Conservation (phyloP, 2,888 invertebrate species). For the Nephrotoma guestfalica region DNA sequence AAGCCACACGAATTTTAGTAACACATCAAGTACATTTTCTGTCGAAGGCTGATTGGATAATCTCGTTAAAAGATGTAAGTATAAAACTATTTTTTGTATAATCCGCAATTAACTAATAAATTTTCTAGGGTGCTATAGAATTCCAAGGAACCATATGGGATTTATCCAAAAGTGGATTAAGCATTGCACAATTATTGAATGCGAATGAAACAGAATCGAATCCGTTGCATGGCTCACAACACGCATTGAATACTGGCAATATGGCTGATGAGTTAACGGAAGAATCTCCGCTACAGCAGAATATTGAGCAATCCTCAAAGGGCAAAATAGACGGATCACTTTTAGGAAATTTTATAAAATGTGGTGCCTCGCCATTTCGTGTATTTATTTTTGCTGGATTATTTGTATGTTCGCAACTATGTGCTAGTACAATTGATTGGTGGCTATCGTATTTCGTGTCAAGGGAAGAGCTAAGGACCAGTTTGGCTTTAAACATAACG, state of each 20-base stretch:
- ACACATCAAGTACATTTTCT: constrained; percentile 63
- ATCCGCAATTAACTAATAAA: constrained; percentile 16
- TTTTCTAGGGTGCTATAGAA: constrained; percentile 31
- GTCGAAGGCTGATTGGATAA: constrained; percentile 39
- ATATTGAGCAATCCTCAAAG: constrained; percentile 29
- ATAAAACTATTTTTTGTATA: no score
- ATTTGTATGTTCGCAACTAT: constrained; percentile 39
- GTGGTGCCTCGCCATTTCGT: not conserved
- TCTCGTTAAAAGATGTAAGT: constrained; percentile 42
- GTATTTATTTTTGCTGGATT: constrained; percentile 13
- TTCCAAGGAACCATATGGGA: constrained; percentile 34
- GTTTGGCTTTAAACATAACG: not conserved
- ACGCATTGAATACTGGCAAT: not conserved
- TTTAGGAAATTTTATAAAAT: not conserved
- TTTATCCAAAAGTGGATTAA: constrained; percentile 32
- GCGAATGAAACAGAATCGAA: constrained; percentile 20
- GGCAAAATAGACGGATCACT: constrained; percentile 31
- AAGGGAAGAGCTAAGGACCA: constrained; percentile 14
- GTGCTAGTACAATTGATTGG: constrained; percentile 51
- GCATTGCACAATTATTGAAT: constrained; percentile 36
- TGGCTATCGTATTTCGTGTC: constrained; percentile 49
- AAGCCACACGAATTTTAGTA: constrained; percentile 52
- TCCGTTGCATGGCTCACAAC: constrained; percentile 11
- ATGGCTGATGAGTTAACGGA: not conserved
- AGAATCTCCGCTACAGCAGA: not conserved